Conservation (phyloP, 92 coral and sea anemone genomes). For the Bergia puertoricense region DNA sequence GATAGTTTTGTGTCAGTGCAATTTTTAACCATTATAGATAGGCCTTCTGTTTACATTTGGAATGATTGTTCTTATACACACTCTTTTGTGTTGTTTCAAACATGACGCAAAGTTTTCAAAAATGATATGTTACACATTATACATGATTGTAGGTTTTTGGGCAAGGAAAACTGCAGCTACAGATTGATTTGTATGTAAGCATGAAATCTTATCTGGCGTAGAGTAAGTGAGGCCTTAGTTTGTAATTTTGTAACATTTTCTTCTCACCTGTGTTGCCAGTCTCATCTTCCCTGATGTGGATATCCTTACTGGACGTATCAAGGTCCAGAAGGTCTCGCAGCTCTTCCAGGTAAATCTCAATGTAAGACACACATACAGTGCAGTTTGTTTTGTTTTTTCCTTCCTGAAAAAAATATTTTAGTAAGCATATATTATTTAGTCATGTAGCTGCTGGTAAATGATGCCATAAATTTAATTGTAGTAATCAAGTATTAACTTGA, state of each 20-base stretch:
- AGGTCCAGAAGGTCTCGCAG: slow-evolving; percentile 84
- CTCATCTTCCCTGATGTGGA: slow-evolving; percentile 94
- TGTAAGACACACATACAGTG: slow-evolving; percentile 84
- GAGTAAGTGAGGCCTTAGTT: neutral
- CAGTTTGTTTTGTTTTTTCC: slow-evolving; percentile 69
- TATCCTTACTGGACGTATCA: slow-evolving; percentile 89
- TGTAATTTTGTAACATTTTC: neutral
- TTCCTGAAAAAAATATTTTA: slow-evolving; percentile 73
- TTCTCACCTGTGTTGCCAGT: slow-evolving; percentile 89
- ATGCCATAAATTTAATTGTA: neutral
- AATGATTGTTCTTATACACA: no score
- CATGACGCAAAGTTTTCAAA: no score
- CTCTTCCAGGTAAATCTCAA: slow-evolving; percentile 96
- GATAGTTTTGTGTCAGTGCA: no score
- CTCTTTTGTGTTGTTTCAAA: no score
- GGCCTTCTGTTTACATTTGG: neutral
- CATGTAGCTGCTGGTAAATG: neutral
- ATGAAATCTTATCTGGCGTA: neutral
- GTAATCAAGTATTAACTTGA: no score
- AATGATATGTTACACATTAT: neutral
- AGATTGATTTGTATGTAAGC: no score
- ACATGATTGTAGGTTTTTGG: no score
- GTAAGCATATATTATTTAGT: neutral
- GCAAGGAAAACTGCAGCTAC: no score
- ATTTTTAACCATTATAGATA: no score